Base-by-base conservation (phyloP, 2,797 vertebrate species). In the Gobionotothen gibberifrons region DNA sequence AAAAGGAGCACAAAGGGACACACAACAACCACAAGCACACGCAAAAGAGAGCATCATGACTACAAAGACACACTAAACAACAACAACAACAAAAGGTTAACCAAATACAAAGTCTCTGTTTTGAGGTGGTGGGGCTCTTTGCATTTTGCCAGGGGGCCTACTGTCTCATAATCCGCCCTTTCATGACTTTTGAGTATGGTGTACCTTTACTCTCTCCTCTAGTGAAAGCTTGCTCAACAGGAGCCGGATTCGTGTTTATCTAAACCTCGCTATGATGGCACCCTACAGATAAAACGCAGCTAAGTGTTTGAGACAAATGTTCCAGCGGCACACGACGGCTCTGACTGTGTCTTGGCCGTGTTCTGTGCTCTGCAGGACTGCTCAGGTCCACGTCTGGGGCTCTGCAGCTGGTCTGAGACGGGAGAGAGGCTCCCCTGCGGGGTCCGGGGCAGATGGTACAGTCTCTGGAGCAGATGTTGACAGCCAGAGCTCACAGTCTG, bases 381-480 rank as follows among this genome's bases (percentile, higher is more conserved):
- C 84, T 90, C 84, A 72, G 89, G 85, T 91, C 83, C 77, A 82
- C 40, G 82, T 91, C 87, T 87, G 87, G 71, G 82, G 72, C 77
- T 82, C 85, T 85, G 87, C 92, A 93, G 93, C 91, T 92, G 92
- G 82, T 90, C 82, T 69, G 89, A 90, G 87, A 90, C 36, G 51
- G 76, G 72, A 89, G 85, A 72, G 84, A 83, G 68, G 84, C 83
- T 85, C 85, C 84, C 89, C 85, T 4, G 78, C 5, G 53, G 90
- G 89, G 83, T 60, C 47, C 5, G 42, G 82, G 83, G 76, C 94
- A 95, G 93, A 94, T 95, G 93, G 91, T 89, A 51, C 70, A 44
- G 89, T 94, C 88, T 92, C 88, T 89, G 87, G 90, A 94, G 92
- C 94, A 95, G 94, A 94, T 95, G 94, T 94, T 94, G 93, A 91